Base-by-base conservation (phyloP, 2,113 vertebrate species). In the Gymnogyps californianus region DNA sequence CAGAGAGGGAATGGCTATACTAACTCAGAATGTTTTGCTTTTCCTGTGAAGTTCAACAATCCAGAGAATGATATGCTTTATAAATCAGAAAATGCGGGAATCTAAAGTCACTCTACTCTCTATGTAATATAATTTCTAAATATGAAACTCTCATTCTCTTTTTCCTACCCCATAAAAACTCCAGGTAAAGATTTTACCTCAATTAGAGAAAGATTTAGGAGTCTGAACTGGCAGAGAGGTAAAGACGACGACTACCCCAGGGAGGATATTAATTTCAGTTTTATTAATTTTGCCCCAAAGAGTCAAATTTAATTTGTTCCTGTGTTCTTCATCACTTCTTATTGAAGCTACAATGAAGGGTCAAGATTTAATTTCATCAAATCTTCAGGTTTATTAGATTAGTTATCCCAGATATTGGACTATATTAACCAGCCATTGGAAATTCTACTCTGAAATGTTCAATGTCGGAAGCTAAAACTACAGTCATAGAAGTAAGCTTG, bases 271-370 rank as follows among this genome's bases (percentile, higher is more conserved):
- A 86, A 95, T 94, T 96, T 90, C 1, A 2, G 15, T 79, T 94
- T 90, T 89, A 94, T 94, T 97, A 96, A 86, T 96, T 95, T 97
- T 90, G 22, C 62, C 66, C 90, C 58, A 71, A 74, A 96, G 54
- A 78, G 26, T 94, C 70, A 59, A 61, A 93, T 94, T 83, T 91
- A 85, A 83, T 95, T 88, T 93, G 76, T 58, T 80, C 70, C 38
- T 44, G 8, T 78, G 74, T 57, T 95, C 75, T 87, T 79, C 78
- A 31, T 78, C 38, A 29, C 28, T 94, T 70, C 67, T 54, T 89
- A 72, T 28, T 75, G 81, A 82, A 96, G 26, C 10, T 67, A 38
- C 65, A 87, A 14, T 22, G 66, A 87, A 88, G 66, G 61, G 75
- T 91, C 75, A 95, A 76, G 90, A 89, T 91, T 86, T 91, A 95